Conservation (phyloP, 2,888 invertebrate genomes). For the Callimorpha dominula region DNA sequence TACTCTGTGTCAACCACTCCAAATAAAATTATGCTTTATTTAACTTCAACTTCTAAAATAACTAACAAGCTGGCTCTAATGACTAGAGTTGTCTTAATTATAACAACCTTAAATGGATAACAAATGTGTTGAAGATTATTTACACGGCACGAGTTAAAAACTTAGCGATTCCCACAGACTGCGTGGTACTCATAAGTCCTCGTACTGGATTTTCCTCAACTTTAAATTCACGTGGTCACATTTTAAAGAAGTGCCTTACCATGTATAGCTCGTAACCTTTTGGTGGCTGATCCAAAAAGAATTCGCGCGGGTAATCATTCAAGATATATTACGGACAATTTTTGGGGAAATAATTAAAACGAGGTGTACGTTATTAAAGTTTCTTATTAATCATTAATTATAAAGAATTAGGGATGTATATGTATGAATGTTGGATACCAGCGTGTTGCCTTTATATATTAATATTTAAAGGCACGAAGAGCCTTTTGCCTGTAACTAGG, state of each 20-base stretch:
- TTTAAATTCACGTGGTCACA: slow-evolving; percentile 29
- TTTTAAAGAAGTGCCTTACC: slow-evolving; percentile 32
- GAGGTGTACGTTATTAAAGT: not conserved
- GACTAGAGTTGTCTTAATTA: not conserved
- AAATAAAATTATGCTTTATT: not conserved
- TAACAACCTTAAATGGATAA: not conserved
- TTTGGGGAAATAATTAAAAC: slow-evolving; percentile 6
- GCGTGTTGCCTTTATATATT: too few relatives aligned
- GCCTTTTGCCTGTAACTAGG: too few relatives aligned
- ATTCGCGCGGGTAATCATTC: not conserved
- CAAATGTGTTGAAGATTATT: not conserved
- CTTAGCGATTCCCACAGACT: slow-evolving; percentile 3
- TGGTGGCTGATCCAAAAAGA: slow-evolving; percentile 1
- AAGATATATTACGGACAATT: not conserved
- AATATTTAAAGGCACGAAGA: too few relatives aligned
- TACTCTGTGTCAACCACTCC: not conserved
- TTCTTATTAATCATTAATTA: not conserved
- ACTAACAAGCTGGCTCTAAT: not conserved
- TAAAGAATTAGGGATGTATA: too few relatives aligned
- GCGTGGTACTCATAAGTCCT: slow-evolving; percentile 4
- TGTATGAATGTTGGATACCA: too few relatives aligned
- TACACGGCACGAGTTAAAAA: not conserved
- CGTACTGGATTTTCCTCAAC: slow-evolving; percentile 33
- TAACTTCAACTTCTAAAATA: too few relatives aligned
- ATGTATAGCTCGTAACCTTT: slow-evolving; percentile 32